These are phyloP conservation scores for Mesorhabditis belari DNA, from an alignment of 2,888 invertebrate species.

Conservation along the genomic window DNA sequence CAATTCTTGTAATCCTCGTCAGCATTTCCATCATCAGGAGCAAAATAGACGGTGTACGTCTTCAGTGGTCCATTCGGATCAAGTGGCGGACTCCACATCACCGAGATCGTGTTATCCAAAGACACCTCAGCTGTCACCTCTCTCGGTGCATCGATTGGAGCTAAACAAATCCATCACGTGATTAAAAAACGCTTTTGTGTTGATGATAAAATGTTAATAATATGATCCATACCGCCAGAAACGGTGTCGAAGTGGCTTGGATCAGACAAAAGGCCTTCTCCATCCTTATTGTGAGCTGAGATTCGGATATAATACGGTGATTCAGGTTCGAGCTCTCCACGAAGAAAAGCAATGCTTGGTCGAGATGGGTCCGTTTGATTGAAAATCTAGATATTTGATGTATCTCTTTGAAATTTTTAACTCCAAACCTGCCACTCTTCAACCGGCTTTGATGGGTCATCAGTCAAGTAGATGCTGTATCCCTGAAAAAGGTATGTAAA, in stretches of 20 bases:
- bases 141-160: constrained; percentile 47
- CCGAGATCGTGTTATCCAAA: constrained; percentile 44
- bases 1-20: constrained; percentile 45
- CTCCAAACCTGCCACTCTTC: constrained; percentile 44
- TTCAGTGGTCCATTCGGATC: constrained; percentile 45
- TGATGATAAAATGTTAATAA: background rate
- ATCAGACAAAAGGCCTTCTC: constrained; percentile 45
- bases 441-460: constrained; percentile 46
- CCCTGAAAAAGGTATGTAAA: constrained; percentile 23
- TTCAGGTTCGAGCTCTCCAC: constrained; percentile 50
- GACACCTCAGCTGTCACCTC: constrained; percentile 41
- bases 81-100: constrained; percentile 44
- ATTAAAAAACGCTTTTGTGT: background rate
- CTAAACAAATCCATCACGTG: constrained; percentile 11
- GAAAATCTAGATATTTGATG: background rate
- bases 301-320: constrained; percentile 50
- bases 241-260: constrained; percentile 42
- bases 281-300: constrained; percentile 42
- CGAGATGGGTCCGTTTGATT: constrained; percentile 7
- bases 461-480: constrained; percentile 49
- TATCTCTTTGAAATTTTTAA: background rate
- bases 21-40: constrained; percentile 36
- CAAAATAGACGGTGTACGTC: constrained; percentile 45
- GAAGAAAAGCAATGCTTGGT: constrained; percentile 35
- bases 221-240: constrained; percentile 32